Conservation (phyloP, 1,140 invertebrate genomes). For the Probaryconus sp. region DNA sequence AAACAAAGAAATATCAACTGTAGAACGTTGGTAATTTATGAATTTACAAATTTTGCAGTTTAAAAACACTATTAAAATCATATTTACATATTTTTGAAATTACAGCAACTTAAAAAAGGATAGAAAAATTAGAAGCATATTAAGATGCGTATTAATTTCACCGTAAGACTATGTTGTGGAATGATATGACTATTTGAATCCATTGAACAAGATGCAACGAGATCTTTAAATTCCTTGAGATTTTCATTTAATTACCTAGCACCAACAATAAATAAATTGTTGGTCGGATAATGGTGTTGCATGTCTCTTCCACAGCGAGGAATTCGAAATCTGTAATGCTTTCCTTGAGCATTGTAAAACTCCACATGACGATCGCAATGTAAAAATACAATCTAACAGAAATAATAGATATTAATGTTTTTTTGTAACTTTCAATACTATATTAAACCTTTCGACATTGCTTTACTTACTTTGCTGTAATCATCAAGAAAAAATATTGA, state of each 20-base stretch:
- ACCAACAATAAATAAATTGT: constrained; percentile 95
- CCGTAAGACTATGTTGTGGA: too few species aligned
- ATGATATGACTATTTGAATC: too few species aligned
- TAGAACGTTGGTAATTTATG: too few species aligned
- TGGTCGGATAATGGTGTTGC: constrained; percentile 92
- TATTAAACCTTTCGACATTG: too few species aligned
- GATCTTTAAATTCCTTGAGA: constrained; percentile 7
- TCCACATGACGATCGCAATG: constrained; percentile 95
- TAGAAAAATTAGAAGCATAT: too few species aligned
- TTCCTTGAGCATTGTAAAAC: constrained; percentile 94
- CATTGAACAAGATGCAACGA: too few species aligned
- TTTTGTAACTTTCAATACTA: constrained; percentile 2
- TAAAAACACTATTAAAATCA: too few species aligned
- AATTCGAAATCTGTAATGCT: constrained; percentile 94
- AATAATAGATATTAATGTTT: constrained; percentile 23
- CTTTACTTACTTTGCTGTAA: constrained; percentile 90
- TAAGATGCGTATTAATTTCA: too few species aligned
- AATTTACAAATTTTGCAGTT: too few species aligned
- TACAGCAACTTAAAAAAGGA: too few species aligned
- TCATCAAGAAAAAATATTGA: constrained; percentile 93
- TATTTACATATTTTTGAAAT: too few species aligned
- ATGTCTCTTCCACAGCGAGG: constrained; percentile 97
- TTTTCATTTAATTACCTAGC: constrained; percentile 78
- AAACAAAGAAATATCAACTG: too few species aligned
- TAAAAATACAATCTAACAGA: constrained; percentile 85